These are phyloP conservation scores for Zaprionus tsacasi DNA, from an alignment of 1,140 invertebrate genomes.

Conservation along the genomic window DNA sequence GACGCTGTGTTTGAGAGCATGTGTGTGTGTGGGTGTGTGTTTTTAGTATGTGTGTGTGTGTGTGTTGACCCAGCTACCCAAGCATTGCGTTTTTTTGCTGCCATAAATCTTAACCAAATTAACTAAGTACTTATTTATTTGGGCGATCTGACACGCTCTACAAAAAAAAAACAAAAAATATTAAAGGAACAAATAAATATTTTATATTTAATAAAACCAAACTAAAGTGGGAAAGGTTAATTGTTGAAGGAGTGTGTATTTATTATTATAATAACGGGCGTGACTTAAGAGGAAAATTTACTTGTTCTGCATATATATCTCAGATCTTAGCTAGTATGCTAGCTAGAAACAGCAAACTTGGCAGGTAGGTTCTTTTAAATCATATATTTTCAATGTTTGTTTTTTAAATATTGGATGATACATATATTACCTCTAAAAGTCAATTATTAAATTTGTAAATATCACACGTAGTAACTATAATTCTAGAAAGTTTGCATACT, in stretches of 20 bases:
- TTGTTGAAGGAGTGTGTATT: neutral
- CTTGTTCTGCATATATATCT: too few species aligned
- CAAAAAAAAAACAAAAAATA: constrained; percentile 25
- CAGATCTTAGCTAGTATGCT: too few species aligned
- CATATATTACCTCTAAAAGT: too few species aligned
- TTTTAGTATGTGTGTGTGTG: neutral
- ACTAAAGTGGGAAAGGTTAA: neutral
- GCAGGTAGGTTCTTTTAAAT: too few species aligned
- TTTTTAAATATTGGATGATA: too few species aligned
- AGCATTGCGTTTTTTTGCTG: constrained; percentile 37
- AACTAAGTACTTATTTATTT: constrained; percentile 53
- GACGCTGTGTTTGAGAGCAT: neutral
- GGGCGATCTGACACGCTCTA: neutral
- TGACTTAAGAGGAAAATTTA: too few species aligned
- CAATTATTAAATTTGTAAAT: too few species aligned
- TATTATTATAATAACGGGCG: neutral
- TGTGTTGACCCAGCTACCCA: constrained; percentile 11
- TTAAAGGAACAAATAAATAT: constrained; percentile 21
- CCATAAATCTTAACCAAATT: constrained; percentile 73
- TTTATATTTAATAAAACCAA: constrained; percentile 22
- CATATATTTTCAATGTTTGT: too few species aligned
- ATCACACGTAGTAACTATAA: too few species aligned
- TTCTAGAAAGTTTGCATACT: too few species aligned
- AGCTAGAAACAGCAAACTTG: too few species aligned
- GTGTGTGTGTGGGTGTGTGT: neutral